phyloP scores from a whole-genome alignment of 2,888 invertebrate genomes.

The Oscheius myriophilus region DNA sequence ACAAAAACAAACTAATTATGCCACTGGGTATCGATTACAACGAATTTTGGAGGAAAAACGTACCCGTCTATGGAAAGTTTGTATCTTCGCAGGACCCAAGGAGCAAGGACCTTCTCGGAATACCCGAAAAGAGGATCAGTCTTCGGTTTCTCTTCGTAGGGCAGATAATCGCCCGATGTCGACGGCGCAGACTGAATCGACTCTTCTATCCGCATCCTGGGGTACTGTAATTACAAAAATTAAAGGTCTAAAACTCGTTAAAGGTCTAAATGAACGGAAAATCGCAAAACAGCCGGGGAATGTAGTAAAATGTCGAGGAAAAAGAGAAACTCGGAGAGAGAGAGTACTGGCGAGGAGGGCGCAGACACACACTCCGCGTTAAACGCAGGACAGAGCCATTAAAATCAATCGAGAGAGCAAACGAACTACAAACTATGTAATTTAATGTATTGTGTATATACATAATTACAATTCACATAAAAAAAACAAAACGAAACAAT shows the following conservation, averaged over 20 bases:
- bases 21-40: too few relatives aligned
- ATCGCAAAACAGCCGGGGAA: not conserved
- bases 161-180: conserved; percentile 24
- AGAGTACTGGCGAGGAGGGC: not conserved
- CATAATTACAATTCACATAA: too few relatives aligned
- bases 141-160: conserved; percentile 10
- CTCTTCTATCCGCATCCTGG: conserved; percentile 21
- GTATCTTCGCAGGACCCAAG: conserved; percentile 56
- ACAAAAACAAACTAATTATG: not conserved
- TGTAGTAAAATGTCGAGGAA: not conserved
- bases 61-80: conserved; percentile 51
- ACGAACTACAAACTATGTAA: too few relatives aligned
- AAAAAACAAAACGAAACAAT: too few relatives aligned
- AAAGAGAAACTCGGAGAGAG: not conserved
- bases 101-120: conserved; percentile 35
- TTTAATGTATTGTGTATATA: too few relatives aligned
- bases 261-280: not conserved
- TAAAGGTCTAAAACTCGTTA: not conserved
- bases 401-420: too few relatives aligned
- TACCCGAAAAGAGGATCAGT: conserved; percentile 30
- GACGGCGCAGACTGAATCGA: conserved; percentile 19
- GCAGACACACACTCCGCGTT: not conserved
- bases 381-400: not conserved
- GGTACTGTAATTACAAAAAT: not conserved
- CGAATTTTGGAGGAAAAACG: too few relatives aligned